Conservation (phyloP, 2,888 invertebrate species). For the Creontiades dilutus region DNA sequence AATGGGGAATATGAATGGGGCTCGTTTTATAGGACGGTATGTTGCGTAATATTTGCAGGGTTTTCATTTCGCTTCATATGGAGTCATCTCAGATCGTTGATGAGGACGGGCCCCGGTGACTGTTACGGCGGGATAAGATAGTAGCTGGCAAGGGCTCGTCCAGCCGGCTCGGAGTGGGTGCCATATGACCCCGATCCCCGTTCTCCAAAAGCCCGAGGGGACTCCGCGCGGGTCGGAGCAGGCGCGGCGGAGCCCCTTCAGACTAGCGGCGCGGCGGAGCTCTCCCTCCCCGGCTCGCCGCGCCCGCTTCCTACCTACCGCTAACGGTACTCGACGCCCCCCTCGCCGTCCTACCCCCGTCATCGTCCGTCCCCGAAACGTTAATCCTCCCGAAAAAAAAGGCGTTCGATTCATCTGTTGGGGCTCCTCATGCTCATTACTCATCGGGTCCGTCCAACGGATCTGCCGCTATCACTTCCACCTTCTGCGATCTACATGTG, state of each 20-base stretch:
- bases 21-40: too few relatives aligned
- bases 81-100: neutral
- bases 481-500: neutral
- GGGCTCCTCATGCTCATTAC: constrained; percentile 34
- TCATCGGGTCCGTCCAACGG: constrained; percentile 42
- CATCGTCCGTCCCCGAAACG: constrained; percentile 29
- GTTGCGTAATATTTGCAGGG: too few relatives aligned
- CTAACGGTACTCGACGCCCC: constrained; percentile 7
- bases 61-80: too few relatives aligned
- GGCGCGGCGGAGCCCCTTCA: neutral
- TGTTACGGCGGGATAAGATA: neutral
- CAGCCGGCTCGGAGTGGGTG: neutral
- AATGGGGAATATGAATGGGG: too few relatives aligned
- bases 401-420: constrained; percentile 29
- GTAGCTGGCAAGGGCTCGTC: neutral
- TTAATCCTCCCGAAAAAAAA: constrained; percentile 34
- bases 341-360: neutral
- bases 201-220: neutral
- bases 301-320: constrained; percentile 31
- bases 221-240: neutral
- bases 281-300: neutral
- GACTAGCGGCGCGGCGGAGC: neutral
- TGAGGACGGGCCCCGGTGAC: neutral
- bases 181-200: constrained; percentile 20
- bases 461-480: constrained; percentile 8